Base-by-base conservation (phyloP, 2,888 invertebrate genomes). In the Coelogynopora nodosa region DNA sequence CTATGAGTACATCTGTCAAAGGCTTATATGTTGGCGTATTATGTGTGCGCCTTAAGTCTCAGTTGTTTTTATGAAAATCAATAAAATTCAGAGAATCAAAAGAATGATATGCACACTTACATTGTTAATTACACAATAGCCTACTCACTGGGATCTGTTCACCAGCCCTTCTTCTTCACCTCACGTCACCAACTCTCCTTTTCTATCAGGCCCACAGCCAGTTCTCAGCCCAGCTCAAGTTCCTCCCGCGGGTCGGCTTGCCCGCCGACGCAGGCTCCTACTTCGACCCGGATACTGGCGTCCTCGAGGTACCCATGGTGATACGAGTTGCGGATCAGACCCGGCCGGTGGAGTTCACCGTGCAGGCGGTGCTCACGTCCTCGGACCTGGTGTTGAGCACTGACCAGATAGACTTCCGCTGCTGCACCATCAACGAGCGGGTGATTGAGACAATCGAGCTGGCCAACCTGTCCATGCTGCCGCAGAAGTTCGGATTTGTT, bases 221-320 rank as follows among this genome's bases (percentile, higher is more conserved):
- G 88, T 92, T 92, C 89, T 90, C 90, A 2, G 91, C 91, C 31
- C 92, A 92, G 88, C 90, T 92, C 26, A 92, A 92, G 88, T 92
- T 92, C 86, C 89, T 91, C 1, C 91, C 91, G n/a, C 90, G 91
- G 90, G 90, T 87, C 18, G 5, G 67, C 0, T n/a, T 86, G 0
- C 67, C 49, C 1, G 80, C 10, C 31, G 87, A 87, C 88, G 90
- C 90, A n/a, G 88, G 90, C 0, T 89, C 90, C 87, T 91, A 89
- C 88, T 92, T 91, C 90, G 92, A 92, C 88, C 88, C 89, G 83
- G 90, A 90, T 49, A 91, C 91, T 0, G 91, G 91, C 10, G 91
- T 92, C 0, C 88, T 92, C 49, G 91, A 92, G 87, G 91, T 91
- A n/a, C 91, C 91, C 0, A 90, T 92, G 90, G 89, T 89, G n/a